Percentiles rank a stretch among this genome's conserved stretches.
phyloP scores from a whole-genome alignment of 2,888 invertebrate species.

The Portevinia maculata region DNA sequence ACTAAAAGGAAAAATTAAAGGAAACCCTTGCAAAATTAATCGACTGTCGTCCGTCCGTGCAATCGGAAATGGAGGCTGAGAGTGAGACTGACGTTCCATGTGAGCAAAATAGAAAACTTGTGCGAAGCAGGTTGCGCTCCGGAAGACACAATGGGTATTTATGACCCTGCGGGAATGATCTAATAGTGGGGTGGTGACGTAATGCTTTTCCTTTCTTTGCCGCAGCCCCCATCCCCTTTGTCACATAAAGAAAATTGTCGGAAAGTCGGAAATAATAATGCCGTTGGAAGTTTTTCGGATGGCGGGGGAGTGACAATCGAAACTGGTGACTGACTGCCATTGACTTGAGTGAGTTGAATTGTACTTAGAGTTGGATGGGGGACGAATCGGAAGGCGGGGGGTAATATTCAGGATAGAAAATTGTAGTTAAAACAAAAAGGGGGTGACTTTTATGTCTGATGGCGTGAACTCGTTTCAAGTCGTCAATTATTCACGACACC shows the following conservation, averaged over 20 bases:
- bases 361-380: background rate
- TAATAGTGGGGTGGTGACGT: slow-evolving; percentile 57
- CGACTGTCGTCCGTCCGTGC: slow-evolving; percentile 70
- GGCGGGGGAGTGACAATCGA: slow-evolving; percentile 58
- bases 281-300: slow-evolving; percentile 67
- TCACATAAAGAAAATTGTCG: slow-evolving; percentile 61
- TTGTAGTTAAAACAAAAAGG: slow-evolving; percentile 24
- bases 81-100: slow-evolving; percentile 39
- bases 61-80: slow-evolving; percentile 44
- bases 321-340: slow-evolving; percentile 70
- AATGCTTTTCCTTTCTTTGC: slow-evolving; percentile 45
- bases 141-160: slow-evolving; percentile 70
- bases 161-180: slow-evolving; percentile 58
- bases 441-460: slow-evolving; percentile 71
- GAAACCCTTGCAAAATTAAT: slow-evolving; percentile 73
- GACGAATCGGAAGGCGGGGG: background rate
- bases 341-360: slow-evolving; percentile 48
- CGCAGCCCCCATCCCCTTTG: background rate
- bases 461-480: slow-evolving; percentile 74
- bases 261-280: slow-evolving; percentile 73
- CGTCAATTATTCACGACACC: slow-evolving; percentile 73
- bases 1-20: slow-evolving; percentile 66
- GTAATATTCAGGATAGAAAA: slow-evolving; percentile 34
- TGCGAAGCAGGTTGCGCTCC: slow-evolving; percentile 48
- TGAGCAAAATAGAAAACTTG: slow-evolving; percentile 2